Evolutionary conservation across 2,888 invertebrate species (phyloP).

Genomic region (Phortica okadai): DNA sequence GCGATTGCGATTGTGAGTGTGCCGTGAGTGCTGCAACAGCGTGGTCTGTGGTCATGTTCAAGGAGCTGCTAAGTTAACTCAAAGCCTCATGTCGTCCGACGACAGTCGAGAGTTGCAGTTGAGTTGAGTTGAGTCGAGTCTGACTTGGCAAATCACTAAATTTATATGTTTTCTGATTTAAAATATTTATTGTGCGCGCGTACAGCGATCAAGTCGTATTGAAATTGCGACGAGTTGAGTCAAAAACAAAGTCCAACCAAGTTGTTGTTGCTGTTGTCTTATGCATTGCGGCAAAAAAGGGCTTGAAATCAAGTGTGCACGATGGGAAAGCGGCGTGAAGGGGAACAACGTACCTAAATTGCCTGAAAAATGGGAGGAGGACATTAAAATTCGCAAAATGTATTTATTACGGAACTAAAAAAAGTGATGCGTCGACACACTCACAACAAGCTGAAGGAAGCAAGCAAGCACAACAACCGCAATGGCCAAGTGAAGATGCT

Average conservation of each 20-base stretch:
- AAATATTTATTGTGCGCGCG: slow-evolving; percentile 72
- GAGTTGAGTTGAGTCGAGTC: slow-evolving; percentile 43
- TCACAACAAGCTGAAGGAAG: background rate
- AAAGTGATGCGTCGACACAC: slow-evolving; percentile 61
- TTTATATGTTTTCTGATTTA: slow-evolving; percentile 74
- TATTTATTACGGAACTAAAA: slow-evolving; percentile 73
- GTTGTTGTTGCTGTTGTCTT: background rate
- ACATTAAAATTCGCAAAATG: slow-evolving; percentile 74
- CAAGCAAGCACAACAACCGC: background rate
- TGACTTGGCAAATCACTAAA: slow-evolving; percentile 73
- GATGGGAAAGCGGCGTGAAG: slow-evolving; percentile 28
- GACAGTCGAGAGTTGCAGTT: slow-evolving; percentile 13
- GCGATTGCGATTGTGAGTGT: slow-evolving; percentile 36
- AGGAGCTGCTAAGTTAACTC: slow-evolving; percentile 36
- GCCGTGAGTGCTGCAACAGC: slow-evolving; percentile 27
- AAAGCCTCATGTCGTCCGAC: background rate
- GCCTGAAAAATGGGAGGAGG: slow-evolving; percentile 72
- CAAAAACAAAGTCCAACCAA: slow-evolving; percentile 49
- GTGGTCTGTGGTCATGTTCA: slow-evolving; percentile 20
- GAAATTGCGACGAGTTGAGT: slow-evolving; percentile 49
- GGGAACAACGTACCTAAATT: slow-evolving; percentile 60
- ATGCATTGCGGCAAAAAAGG: slow-evolving; percentile 15
- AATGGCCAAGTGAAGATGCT: background rate
- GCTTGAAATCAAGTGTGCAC: slow-evolving; percentile 4
- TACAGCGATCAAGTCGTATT: slow-evolving; percentile 35